These are phyloP conservation scores for Eurypyga helias DNA, from an alignment of 2,113 vertebrate species.

Conservation along the genomic window DNA sequence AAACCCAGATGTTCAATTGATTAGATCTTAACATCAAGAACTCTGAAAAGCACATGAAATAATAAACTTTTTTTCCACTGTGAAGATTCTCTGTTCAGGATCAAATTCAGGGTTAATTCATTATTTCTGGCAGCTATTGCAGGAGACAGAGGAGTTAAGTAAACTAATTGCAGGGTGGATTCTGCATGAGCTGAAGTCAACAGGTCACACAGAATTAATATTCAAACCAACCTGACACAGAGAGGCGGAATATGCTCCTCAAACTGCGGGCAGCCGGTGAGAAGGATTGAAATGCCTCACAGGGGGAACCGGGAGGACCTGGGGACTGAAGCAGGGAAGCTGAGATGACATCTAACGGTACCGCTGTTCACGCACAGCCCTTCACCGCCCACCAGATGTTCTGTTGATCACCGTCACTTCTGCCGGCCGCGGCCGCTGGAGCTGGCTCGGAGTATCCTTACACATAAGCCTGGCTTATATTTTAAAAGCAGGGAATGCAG, in stretches of 20 bases:
- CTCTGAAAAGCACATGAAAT: constrained; percentile 62
- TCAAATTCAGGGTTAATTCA: constrained; percentile 19
- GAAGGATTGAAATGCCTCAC: not conserved
- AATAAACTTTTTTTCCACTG: constrained; percentile 67
- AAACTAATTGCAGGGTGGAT: not conserved
- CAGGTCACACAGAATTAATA: constrained; percentile 26
- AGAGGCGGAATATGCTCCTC: not conserved
- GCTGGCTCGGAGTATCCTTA: not conserved
- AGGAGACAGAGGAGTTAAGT: not conserved
- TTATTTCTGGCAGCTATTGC: constrained; percentile 6
- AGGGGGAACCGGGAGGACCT: not conserved
- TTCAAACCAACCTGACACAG: not conserved
- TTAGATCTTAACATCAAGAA: constrained; percentile 31
- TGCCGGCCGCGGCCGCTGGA: not conserved
- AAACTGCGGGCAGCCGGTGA: not conserved
- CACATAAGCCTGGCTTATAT: not conserved
- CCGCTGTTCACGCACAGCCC: fast-evolving
- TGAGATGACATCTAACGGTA: not conserved
- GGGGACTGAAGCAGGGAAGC: not conserved
- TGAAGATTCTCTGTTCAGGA: constrained; percentile 32
- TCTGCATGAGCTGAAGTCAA: not conserved
- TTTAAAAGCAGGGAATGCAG: not conserved
- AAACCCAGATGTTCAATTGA: constrained; percentile 45
- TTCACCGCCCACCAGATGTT: not conserved
- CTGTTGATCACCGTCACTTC: not conserved